Evolutionary conservation across 1,140 invertebrate genomes (phyloP), one percentile per base, ranked within the genome.

Genomic region (Polyergus mexicanus): DNA sequence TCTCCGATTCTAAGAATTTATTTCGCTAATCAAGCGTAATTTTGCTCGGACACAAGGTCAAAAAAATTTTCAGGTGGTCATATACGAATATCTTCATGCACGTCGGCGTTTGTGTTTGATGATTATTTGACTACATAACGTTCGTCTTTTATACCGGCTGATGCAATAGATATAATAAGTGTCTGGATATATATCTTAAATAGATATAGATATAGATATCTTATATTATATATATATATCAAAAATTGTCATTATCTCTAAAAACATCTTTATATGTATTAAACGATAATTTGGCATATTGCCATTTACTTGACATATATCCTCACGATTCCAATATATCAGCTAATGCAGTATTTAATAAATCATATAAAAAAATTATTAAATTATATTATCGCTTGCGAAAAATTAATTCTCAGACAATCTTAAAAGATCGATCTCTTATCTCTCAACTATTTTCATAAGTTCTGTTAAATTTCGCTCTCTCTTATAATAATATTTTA

Each of bases 41-140:
- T 68, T 44, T 16, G 47, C 5, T 16, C 47, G 19, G 38, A 68
- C n/a, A 16, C 66, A 68, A 68, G 66, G 66, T 44, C 66, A 68
- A 68, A 68, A 25, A 68, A 41, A 68, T 68, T n/a, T 44, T 47
- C 38, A 47, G 38, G 10, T 51, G 47, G 47, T 11, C 38, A 25
- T 41, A 25, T 8, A 44, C 11, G 22, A 68, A 68, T 68, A 32
- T 16, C 41, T 47, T 44, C 11, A 68, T 44, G 22, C 2, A 32
- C 3, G 62, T 25, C 11, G 41, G 38, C 22, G 66, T 44, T 68
- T 68, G 41, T 44, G 47, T 51, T 68, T 22, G n/a, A 68, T 25
- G 38, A 68, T 68, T 32, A 7, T 68, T 47, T 16, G 41, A 44
- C 38, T 10, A 44, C 22, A 41, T 68, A 41, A 51, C 16, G 47